These are phyloP conservation scores for Vultur gryphus DNA, from an alignment of 2,797 vertebrate species.

Conservation along the genomic window DNA sequence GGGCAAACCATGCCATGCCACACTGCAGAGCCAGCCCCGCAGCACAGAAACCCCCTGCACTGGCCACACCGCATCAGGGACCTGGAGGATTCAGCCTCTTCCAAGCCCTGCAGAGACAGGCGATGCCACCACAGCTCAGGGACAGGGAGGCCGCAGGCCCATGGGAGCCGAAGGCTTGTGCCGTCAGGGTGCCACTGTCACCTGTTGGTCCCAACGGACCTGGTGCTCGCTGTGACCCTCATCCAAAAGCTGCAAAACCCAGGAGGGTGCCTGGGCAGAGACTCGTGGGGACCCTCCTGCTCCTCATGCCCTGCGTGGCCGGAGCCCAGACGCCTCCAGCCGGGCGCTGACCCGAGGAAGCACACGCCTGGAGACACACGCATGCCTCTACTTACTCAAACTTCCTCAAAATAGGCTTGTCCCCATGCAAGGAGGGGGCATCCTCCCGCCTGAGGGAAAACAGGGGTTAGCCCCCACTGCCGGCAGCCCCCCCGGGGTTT, in stretches of 20 bases:
- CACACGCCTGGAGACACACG: conserved; percentile 5
- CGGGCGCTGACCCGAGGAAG: neutral
- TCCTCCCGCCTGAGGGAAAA: conserved; percentile 82
- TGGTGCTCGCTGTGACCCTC: neutral
- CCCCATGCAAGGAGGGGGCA: conserved; percentile 74
- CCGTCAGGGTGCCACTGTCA: neutral
- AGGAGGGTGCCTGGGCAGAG: neutral
- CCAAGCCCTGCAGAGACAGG: neutral
- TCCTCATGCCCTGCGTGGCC: neutral
- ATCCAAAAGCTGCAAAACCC: neutral
- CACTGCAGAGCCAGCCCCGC: neutral
- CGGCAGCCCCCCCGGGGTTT: rapidly evolving
- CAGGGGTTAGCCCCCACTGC: conserved; percentile 23
- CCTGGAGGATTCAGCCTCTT: neutral
- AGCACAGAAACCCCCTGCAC: neutral
- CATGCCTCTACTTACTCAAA: conserved; percentile 89
- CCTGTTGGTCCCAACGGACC: neutral
- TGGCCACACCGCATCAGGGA: rapidly evolving
- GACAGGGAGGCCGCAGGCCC: neutral
- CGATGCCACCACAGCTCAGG: rapidly evolving
- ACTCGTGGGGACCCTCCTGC: neutral
- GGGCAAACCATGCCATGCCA: neutral
- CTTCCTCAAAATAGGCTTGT: conserved; percentile 89
- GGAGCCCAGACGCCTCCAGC: neutral
- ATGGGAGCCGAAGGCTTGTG: neutral